phyloP scores from a whole-genome alignment of 2,113 vertebrate genomes.

The Halcyon malimbica region DNA sequence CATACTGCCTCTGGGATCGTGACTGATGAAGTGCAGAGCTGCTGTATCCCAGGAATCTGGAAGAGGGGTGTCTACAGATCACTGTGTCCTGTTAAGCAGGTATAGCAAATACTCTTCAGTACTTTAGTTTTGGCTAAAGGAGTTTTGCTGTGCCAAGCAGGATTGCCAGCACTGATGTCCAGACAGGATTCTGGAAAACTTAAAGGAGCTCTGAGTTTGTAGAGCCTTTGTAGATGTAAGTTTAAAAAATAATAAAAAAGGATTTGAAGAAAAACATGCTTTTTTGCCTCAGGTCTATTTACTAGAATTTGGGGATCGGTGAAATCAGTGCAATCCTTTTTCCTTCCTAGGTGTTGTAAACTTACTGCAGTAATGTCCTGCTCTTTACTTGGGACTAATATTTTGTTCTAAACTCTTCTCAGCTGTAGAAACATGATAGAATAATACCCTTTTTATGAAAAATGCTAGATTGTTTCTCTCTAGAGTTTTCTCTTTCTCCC shows the following conservation, averaged over 20 bases:
- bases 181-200: neutral
- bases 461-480: neutral
- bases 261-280: neutral
- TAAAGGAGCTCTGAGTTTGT: neutral
- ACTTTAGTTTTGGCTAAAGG: neutral
- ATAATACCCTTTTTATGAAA: neutral
- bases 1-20: accelerated
- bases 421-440: neutral
- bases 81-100: neutral
- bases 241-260: neutral
- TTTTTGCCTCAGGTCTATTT: neutral
- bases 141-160: neutral
- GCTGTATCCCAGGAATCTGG: accelerated
- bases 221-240: neutral
- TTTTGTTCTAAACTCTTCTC: neutral
- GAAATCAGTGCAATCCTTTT: neutral
- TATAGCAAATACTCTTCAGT: too few relatives aligned
- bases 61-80: neutral
- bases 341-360: neutral
- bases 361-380: neutral
- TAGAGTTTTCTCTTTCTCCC: neutral
- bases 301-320: neutral
- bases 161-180: neutral
- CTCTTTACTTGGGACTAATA: neutral
- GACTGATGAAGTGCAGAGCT: neutral